Evolutionary conservation across 2,888 invertebrate species (phyloP).

Genomic region (Cantharis lateralis): DNA sequence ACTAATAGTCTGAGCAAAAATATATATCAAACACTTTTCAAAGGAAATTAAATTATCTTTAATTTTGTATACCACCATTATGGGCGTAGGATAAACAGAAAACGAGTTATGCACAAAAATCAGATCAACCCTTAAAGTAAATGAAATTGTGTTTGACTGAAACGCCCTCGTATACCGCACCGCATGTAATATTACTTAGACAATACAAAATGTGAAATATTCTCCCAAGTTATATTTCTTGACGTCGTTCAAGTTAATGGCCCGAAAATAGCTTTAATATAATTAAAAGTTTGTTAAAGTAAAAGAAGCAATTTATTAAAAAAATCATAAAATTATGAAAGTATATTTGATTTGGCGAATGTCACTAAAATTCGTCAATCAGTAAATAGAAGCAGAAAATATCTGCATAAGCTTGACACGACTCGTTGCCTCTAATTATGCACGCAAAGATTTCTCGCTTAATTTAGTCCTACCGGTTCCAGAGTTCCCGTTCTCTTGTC

Average conservation of each 20-base stretch:
- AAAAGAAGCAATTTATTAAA: not conserved
- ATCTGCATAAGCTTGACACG: constrained; percentile 50
- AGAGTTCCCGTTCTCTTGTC: constrained; percentile 44
- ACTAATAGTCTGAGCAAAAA: too few relatives aligned
- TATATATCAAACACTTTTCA: too few relatives aligned
- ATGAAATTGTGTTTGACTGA: not conserved
- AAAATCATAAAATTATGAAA: not conserved
- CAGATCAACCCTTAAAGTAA: not conserved
- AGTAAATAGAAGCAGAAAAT: constrained; percentile 28
- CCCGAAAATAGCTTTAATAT: not conserved
- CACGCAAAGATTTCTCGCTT: constrained; percentile 57
- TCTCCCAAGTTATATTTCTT: not conserved
- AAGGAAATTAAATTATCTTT: too few relatives aligned
- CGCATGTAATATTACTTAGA: not conserved
- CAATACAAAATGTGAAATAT: not conserved
- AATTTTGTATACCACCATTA: too few relatives aligned
- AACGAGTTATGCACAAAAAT: too few relatives aligned
- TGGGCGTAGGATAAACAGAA: too few relatives aligned
- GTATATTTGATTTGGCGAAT: constrained; percentile 1
- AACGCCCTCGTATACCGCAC: not conserved
- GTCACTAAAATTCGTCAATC: constrained; percentile 29
- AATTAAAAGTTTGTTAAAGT: not conserved
- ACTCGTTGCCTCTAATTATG: constrained; percentile 57
- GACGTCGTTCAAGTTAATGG: not conserved
- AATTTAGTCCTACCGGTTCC: constrained; percentile 55